Conservation (phyloP, 2,888 invertebrate genomes). For the Hydriomena furcata region DNA sequence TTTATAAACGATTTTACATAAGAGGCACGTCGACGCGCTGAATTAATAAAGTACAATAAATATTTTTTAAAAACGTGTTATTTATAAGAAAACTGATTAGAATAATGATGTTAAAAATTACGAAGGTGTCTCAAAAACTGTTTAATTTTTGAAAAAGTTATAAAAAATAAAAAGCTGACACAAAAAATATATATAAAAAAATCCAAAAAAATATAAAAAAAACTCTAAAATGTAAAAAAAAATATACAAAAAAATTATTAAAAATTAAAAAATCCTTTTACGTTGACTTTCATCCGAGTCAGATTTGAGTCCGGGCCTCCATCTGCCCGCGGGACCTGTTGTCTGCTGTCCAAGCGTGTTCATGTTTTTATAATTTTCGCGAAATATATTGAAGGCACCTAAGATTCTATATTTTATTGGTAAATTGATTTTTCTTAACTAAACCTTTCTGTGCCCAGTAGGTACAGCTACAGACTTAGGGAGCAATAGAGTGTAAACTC, state of each 20-base stretch:
- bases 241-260: conserved; percentile 45
- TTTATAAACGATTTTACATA: conserved; percentile 78
- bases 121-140: conserved; percentile 70
- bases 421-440: neutral
- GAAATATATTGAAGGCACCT: conserved; percentile 1
- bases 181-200: conserved; percentile 51
- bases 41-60: conserved; percentile 78
- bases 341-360: conserved; percentile 1
- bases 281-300: conserved; percentile 53
- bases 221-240: conserved; percentile 47
- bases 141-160: conserved; percentile 68
- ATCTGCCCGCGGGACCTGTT: conserved; percentile 26
- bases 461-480: neutral
- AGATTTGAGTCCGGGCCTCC: conserved; percentile 42
- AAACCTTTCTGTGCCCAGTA: conserved; percentile 1
- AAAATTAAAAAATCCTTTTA: conserved; percentile 60
- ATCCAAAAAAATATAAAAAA: conserved; percentile 45
- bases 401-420: conserved; percentile 1
- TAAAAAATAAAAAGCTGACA: conserved; percentile 57
- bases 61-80: conserved; percentile 70
- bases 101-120: conserved; percentile 44
- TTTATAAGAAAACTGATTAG: conserved; percentile 76
- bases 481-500: neutral
- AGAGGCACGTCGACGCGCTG: conserved; percentile 68
- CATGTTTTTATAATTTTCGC: neutral